phyloP scores from a whole-genome alignment of 2,113 vertebrate species.

The Gobio gobio region DNA sequence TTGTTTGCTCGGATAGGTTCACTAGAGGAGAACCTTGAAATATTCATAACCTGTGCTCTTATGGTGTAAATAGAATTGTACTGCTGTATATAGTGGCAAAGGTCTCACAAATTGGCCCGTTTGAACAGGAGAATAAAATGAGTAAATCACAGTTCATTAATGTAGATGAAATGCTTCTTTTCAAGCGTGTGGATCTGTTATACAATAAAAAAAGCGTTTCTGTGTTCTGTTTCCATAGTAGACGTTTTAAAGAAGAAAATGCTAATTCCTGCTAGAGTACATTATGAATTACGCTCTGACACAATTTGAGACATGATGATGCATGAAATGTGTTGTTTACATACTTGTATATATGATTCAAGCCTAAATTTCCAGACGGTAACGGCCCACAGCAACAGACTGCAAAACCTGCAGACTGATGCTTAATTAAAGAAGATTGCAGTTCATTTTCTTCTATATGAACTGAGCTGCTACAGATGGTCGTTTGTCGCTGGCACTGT shows the following conservation, averaged over 20 bases:
- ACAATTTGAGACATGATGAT: not conserved
- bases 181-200: not conserved
- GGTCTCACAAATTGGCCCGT: too few species aligned
- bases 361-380: not conserved
- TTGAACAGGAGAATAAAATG: not conserved
- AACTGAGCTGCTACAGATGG: not conserved
- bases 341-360: not conserved
- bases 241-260: not conserved
- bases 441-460: not conserved
- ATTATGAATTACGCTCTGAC: not conserved
- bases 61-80: not conserved
- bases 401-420: constrained; percentile 14
- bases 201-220: not conserved
- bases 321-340: constrained; percentile 1
- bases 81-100: not conserved
- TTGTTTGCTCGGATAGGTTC: not conserved
- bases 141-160: not conserved
- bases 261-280: not conserved
- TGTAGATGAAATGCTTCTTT: not conserved
- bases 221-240: not conserved
- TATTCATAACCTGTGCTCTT: not conserved
- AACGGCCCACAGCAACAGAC: not conserved
- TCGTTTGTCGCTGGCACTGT: not conserved
- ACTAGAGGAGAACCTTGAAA: not conserved
- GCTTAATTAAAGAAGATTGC: not conserved